Base-by-base conservation (phyloP, 53 echinoderm and acorn worm species). In the Astropecten irregularis region DNA sequence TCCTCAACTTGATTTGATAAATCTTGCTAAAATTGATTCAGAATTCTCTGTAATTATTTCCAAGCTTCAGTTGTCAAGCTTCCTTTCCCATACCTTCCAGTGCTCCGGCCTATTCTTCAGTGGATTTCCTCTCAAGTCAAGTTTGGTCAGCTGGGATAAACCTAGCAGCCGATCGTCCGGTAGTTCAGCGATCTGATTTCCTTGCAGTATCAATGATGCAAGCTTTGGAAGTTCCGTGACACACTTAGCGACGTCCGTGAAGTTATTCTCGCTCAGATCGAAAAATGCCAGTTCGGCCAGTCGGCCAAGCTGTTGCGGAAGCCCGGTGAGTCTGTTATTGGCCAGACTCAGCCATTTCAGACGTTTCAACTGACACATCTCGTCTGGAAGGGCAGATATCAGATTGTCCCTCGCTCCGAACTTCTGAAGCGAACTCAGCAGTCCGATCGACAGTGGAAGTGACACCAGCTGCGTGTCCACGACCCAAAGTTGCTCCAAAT, bases 111-210 rank as follows among this genome's bases (percentile, higher is more conserved):
- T 92, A 3, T 93, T 84, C 34, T 57, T 86, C 46, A 99, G 73
- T 23, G 92, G 82, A 42, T 99, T 99, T 30, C 85, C 95, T 69
- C 99, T 90, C 29, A 99, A 79, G 49, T 99, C 99, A 21, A 99
- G 71, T 67, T 99, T 99, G 26, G 88, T 90, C 9, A 99, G 87
- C 39, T 77, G 66, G 6, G 92, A 92, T 20, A 99, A 69, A 18
- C 99, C 95, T 11, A 99, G 66, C 21, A 99, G 84, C 0, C 71
- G 67, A 49, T 95, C 94, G 88, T 99, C 99, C 18, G 92, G 84
- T 27, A 99, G 76, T 30, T 30, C 57, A 14, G 71, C 60, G 20
- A 99, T 90, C 38, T 88, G 83, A 44, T 99, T 99, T 56, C 83
- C 77, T 25, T 68, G 84, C 37, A 99, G 21, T 19, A 92, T 57